Conservation (phyloP, 2,888 invertebrate species). For the Punctoribates punctum region DNA sequence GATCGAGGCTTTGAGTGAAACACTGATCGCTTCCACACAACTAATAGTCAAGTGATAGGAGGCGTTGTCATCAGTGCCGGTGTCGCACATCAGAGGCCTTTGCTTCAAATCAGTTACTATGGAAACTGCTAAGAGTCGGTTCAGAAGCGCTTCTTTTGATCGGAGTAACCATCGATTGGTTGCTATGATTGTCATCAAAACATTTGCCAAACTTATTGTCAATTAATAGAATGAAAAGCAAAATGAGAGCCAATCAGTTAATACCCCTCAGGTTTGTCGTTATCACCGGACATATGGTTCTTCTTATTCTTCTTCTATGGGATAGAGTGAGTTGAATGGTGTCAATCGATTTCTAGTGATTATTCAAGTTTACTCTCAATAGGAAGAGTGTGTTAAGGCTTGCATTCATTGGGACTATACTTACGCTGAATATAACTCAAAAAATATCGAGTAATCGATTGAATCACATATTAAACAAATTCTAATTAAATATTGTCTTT, state of each 20-base stretch:
- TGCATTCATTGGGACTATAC: neutral
- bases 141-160: neutral
- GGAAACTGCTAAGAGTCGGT: too few species aligned
- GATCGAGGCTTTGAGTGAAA: neutral
- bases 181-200: neutral
- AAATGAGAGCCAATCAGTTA: neutral
- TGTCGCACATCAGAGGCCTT: too few species aligned
- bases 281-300: slow-evolving; percentile 5
- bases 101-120: too few species aligned
- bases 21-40: too few species aligned
- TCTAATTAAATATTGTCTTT: neutral
- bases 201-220: neutral
- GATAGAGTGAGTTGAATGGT: neutral
- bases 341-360: neutral
- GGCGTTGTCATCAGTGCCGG: neutral
- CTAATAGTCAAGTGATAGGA: neutral
- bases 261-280: neutral
- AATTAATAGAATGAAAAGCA: neutral
- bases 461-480: neutral
- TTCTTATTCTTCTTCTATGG: slow-evolving; percentile 1
- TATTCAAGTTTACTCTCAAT: neutral
- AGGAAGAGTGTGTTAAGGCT: neutral
- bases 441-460: neutral
- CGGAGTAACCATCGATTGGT: neutral
- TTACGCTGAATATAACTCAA: neutral